These are phyloP conservation scores for Pogonophryne albipinna DNA, from an alignment of 2,797 vertebrate species.

Conservation along the genomic window DNA sequence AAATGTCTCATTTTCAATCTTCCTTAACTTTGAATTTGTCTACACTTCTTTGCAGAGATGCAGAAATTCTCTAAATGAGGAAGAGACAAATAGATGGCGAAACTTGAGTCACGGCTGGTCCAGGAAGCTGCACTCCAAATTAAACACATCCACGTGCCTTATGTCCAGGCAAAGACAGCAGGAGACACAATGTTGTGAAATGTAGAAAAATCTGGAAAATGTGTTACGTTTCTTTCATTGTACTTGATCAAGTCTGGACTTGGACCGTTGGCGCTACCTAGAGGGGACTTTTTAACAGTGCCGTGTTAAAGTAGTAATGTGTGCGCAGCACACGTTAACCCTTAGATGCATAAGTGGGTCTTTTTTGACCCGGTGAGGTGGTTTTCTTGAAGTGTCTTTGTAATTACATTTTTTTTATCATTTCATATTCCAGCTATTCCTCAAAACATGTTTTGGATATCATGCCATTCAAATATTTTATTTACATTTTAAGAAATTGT, in stretches of 20 bases:
- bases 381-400: too few species aligned
- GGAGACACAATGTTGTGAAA: constrained; percentile 35
- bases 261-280: constrained; percentile 30
- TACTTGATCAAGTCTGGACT: constrained; percentile 14
- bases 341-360: too few species aligned
- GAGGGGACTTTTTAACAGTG: constrained; percentile 12
- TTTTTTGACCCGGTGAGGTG: too few species aligned
- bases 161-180: constrained; percentile 25
- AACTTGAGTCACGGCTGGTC: constrained; percentile 87
- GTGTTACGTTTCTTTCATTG: constrained; percentile 1
- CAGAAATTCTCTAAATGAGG: constrained; percentile 80
- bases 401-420: too few species aligned
- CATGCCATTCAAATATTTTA: too few species aligned
- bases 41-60: constrained; percentile 73
- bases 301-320: background rate
- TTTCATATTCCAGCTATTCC: too few species aligned
- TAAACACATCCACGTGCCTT: constrained; percentile 34
- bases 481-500: too few species aligned
- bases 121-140: constrained; percentile 76
- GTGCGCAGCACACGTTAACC: background rate
- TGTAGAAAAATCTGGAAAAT: constrained; percentile 13
- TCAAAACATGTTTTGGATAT: too few species aligned
- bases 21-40: background rate
- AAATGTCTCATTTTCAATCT: background rate
- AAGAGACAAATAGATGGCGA: constrained; percentile 17